Evolutionary conservation across 2,113 vertebrate genomes (phyloP).

Genomic region (Istiophorus platypterus): DNA sequence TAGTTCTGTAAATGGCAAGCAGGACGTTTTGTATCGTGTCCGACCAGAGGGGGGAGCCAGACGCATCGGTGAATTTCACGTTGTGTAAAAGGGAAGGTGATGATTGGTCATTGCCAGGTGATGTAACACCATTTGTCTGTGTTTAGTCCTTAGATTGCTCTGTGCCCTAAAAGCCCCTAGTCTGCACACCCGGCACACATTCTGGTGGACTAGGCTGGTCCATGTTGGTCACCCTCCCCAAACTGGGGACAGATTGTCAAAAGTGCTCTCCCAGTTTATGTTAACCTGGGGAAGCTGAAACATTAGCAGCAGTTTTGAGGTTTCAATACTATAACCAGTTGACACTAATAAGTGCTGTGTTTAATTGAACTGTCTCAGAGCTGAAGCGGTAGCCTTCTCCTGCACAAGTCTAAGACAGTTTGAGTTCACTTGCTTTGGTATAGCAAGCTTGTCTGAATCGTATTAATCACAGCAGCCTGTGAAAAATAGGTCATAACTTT

Average conservation of each 20-base stretch:
- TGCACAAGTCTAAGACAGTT: constrained; percentile 48
- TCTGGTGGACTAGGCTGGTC: constrained; percentile 61
- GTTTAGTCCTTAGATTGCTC: constrained; percentile 48
- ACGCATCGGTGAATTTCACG: constrained; percentile 48
- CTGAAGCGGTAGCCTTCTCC: constrained; percentile 8
- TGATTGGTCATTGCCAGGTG: constrained; percentile 68
- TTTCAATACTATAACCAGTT: constrained; percentile 68
- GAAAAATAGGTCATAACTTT: constrained; percentile 64
- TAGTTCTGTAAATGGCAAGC: constrained; percentile 35
- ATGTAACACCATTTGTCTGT: constrained; percentile 73
- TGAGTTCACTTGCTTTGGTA: constrained; percentile 76
- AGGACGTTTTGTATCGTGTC: constrained; percentile 36
- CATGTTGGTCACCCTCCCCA: constrained; percentile 71
- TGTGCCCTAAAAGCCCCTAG: constrained; percentile 70
- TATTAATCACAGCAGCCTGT: constrained; percentile 66
- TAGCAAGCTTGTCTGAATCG: constrained; percentile 75
- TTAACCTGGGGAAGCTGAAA: constrained; percentile 58
- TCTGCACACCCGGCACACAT: constrained; percentile 58
- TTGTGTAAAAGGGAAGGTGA: constrained; percentile 50
- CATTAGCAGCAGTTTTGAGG: constrained; percentile 83
- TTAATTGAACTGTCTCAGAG: constrained; percentile 54
- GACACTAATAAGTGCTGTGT: constrained; percentile 69
- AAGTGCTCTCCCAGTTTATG: constrained; percentile 64
- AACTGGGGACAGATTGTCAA: constrained; percentile 80
- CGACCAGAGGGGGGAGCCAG: constrained; percentile 70